Base-by-base conservation (phyloP, 2,888 invertebrate genomes). In the Taphrorychus bicolor region DNA sequence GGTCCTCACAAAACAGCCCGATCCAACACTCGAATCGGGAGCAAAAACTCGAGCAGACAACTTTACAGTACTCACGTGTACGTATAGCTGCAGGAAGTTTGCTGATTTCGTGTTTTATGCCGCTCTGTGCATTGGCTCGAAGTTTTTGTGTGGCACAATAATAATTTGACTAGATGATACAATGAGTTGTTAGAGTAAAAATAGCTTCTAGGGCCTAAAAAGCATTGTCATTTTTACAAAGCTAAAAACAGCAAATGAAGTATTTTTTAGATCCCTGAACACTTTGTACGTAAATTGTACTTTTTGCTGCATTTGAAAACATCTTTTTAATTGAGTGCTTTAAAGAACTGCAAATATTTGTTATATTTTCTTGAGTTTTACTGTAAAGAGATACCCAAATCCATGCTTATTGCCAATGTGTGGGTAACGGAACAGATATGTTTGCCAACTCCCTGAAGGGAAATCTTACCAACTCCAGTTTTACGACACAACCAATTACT, bases 51-150 rank as follows among this genome's bases (percentile, higher is more conserved):
- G 5, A 5, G 17, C 32, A 32, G 32, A 32, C 32, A 32, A 45
- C 45, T 45, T 45, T 45, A 45, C 45, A 45, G 45, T 16, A 45
- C 45, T 45, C 45, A 17, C 14, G 45, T 45, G 45, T 45, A 45
- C 11, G 32, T 11, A 11, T 32, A 32, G 32, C 32, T 32, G 32
- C 2, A 7, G 32, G 32, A 45, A 45, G 3, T 45, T 45, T 17
- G 45, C 45, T 17, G 45, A 45, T 17, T 45, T 17, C 45, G 45
- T 45, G 14, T 45, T 45, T 45, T 45, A 45, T 17, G 45, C 17
- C 14, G 45, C 17, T 16, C 45, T 16, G 2, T 32, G 45, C 45
- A 16, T 45, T 45, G 45, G 45, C 7, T n/a, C 17, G 32, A 16
- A 2, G 9, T 45, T 45, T 45, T 45, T 45, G 17, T 17, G 14